A percentile compares a stretch with the other conserved stretches of the same genome.
Conservation (phyloP, 2,113 vertebrate genomes). For the Amphilophus citrinellus region DNA sequence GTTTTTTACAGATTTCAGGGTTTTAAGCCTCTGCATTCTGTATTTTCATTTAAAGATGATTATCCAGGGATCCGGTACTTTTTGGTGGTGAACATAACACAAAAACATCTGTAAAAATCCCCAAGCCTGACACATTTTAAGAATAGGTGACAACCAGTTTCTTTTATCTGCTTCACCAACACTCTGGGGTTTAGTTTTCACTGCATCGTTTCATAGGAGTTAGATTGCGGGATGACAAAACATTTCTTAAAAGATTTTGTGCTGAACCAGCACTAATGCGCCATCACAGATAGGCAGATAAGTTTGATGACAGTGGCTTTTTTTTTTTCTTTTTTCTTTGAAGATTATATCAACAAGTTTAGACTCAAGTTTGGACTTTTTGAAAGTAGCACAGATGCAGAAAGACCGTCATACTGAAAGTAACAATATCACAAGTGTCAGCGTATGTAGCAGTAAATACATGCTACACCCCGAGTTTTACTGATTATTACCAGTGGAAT, state of each 20-base stretch:
- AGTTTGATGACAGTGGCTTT: background rate
- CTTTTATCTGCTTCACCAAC: background rate
- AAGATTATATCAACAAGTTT: constrained; percentile 15
- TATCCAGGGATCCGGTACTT: background rate
- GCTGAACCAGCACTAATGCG: background rate
- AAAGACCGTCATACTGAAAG: background rate
- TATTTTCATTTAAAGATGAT: background rate
- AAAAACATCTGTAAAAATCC: background rate
- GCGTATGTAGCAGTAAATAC: background rate
- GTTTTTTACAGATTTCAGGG: background rate
- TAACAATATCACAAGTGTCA: background rate
- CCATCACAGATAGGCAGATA: background rate
- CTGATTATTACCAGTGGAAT: background rate
- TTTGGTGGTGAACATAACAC: background rate
- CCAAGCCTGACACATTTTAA: background rate
- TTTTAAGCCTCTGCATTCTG: background rate
- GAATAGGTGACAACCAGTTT: background rate
- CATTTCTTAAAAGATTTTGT: background rate
- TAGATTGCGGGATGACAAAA: background rate
- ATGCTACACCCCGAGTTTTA: background rate
- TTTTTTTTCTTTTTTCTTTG: background rate
- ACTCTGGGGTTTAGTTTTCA: background rate
- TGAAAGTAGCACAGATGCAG: background rate
- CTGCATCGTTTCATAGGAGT: background rate
- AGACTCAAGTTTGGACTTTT: background rate